Percentiles rank a stretch among this genome's conserved stretches.
These are phyloP conservation scores for Chaetophractus vellerosus DNA, from an alignment of 2,797 vertebrate genomes.

Conservation along the genomic window DNA sequence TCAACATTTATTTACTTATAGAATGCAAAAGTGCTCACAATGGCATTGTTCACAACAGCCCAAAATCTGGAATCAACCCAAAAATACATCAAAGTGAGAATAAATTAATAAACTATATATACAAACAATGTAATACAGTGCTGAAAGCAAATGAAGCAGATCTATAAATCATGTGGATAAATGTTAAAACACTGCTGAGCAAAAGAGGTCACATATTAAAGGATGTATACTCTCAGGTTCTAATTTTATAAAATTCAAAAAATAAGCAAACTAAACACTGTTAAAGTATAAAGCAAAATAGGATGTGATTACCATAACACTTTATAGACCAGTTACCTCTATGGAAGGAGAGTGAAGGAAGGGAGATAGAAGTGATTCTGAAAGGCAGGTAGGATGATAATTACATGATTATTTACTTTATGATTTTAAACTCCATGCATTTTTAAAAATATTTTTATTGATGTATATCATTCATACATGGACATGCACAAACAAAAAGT, in stretches of 20 bases:
- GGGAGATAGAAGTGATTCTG: neutral
- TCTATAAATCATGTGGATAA: neutral
- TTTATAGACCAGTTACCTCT: neutral
- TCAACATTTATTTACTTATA: no score
- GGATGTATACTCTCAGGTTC: no score
- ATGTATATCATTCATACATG: no score
- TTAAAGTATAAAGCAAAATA: conserved; percentile 10
- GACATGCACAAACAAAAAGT: no score
- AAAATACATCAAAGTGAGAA: conserved; percentile 57
- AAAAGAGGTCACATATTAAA: neutral
- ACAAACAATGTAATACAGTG: neutral
- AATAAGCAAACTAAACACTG: neutral
- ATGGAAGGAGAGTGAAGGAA: neutral
- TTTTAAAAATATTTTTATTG: no score
- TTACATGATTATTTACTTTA: no score
- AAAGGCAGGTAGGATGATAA: neutral
- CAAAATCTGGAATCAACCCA: no score
- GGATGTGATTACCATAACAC: neutral
- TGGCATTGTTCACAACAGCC: no score
- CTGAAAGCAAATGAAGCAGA: neutral
- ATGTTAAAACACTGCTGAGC: neutral
- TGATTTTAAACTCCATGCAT: no score
- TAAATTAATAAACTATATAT: conserved; percentile 22
- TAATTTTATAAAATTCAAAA: neutral
- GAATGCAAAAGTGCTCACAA: no score